A percentile compares a stretch with the other conserved stretches of the same genome.
These are phyloP conservation scores for Tenthredo distinguenda DNA, from an alignment of 2,888 invertebrate genomes.

Conservation along the genomic window DNA sequence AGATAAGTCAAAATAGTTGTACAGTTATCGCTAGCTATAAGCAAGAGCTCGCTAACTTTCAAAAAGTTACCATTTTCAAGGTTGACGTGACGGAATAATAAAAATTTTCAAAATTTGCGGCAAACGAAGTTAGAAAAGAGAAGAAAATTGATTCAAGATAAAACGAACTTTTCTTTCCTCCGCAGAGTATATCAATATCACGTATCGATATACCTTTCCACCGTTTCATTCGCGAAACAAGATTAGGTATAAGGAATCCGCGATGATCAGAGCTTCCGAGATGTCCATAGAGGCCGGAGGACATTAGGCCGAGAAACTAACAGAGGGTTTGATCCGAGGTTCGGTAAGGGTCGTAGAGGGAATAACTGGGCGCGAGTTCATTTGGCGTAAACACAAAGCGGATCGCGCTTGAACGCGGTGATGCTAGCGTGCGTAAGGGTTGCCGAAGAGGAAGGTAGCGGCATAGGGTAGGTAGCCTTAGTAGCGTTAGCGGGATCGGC, in stretches of 20 bases:
- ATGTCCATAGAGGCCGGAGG: background rate
- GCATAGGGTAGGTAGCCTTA: constrained; percentile 41
- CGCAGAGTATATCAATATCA: too few species aligned
- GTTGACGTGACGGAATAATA: too few species aligned
- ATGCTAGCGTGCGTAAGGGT: constrained; percentile 50
- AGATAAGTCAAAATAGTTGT: background rate
- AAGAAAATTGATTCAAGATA: background rate
- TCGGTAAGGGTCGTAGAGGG: background rate
- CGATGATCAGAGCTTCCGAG: background rate
- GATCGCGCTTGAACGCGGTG: constrained; percentile 11
- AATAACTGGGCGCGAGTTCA: constrained; percentile 30
- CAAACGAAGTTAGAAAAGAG: too few species aligned
- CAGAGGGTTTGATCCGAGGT: background rate
- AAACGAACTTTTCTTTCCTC: background rate
- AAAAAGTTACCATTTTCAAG: background rate
- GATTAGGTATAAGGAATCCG: background rate
- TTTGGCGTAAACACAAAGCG: constrained; percentile 53
- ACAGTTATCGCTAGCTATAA: background rate
- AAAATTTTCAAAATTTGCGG: too few species aligned
- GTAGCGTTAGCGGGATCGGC: constrained; percentile 55
- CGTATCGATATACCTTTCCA: background rate
- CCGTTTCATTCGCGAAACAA: background rate
- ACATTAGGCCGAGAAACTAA: constrained; percentile 1
- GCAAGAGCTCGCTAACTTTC: background rate
- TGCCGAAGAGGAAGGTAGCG: constrained; percentile 31